phyloP scores from a whole-genome alignment of 2,888 invertebrate genomes.

The Trissonchulus sp. region DNA sequence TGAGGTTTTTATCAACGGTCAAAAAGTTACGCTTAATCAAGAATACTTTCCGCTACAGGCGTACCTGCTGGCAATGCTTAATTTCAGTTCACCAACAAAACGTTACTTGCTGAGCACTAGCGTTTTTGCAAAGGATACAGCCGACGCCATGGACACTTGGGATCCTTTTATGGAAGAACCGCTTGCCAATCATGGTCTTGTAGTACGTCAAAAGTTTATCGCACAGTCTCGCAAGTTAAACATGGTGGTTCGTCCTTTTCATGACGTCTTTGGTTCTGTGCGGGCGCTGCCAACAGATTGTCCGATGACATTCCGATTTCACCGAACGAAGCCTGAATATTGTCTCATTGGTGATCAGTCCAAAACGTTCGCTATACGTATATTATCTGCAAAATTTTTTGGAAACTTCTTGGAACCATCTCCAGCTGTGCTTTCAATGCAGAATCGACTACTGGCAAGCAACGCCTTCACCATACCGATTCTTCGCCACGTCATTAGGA shows the following conservation, averaged over 20 bases:
- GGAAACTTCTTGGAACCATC: slow-evolving; percentile 5
- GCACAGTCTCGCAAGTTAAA: neutral
- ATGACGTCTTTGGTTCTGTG: neutral
- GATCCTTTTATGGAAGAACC: no score
- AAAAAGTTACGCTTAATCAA: neutral
- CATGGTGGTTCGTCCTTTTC: neutral
- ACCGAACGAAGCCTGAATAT: neutral
- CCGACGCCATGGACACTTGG: neutral
- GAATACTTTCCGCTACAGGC: neutral
- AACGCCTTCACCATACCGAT: neutral
- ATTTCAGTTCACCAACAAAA: neutral
- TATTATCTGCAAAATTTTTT: no score
- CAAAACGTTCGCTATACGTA: slow-evolving; percentile 8
- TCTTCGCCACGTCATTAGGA: slow-evolving; percentile 11
- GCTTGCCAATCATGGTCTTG: neutral
- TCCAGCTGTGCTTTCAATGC: neutral
- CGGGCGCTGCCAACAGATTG: no score
- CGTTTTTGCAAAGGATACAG: slow-evolving; percentile 1
- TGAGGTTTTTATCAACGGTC: neutral
- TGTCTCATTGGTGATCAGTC: neutral
- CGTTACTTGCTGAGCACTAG: neutral
- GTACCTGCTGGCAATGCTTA: neutral
- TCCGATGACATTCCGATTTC: no score
- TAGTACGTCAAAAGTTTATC: neutral
- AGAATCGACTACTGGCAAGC: neutral